Evolutionary conservation across 2,888 invertebrate species (phyloP).

Genomic region (Spodoptera littoralis): DNA sequence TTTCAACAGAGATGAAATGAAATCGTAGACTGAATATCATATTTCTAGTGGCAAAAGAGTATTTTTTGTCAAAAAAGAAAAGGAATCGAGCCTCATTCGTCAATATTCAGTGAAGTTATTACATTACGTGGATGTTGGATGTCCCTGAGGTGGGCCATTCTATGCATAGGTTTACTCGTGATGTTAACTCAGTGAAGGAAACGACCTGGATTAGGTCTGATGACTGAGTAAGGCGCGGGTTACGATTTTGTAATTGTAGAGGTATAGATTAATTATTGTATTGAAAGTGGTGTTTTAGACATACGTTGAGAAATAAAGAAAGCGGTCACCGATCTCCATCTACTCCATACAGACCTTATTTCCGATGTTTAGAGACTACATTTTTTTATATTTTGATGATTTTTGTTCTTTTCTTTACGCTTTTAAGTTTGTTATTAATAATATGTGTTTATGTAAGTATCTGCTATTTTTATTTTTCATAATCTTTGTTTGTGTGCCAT

Average conservation of each 20-base stretch:
- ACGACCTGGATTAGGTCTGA: conserved; percentile 28
- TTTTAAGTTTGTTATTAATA: no score
- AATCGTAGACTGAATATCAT: conserved; percentile 36
- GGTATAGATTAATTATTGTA: neutral
- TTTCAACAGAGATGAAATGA: no score
- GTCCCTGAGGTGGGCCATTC: conserved; percentile 41
- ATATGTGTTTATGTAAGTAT: no score
- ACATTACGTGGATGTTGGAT: conserved; percentile 52
- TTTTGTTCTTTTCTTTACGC: no score
- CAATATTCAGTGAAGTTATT: conserved; percentile 64
- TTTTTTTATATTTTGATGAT: no score
- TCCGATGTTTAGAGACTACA: no score
- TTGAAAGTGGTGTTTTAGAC: no score
- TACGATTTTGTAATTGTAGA: neutral
- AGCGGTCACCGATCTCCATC: no score
- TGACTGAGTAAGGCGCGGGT: neutral
- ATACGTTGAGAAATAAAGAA: no score
- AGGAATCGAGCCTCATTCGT: conserved; percentile 57
- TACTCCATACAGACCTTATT: no score
- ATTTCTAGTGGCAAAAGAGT: conserved; percentile 28
- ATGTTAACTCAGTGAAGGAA: conserved; percentile 23
- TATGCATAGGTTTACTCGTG: conserved; percentile 49
- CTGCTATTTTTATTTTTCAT: no score
- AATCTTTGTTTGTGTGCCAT: no score
- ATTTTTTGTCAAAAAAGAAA: conserved; percentile 39